Base-by-base conservation (phyloP, 2,113 vertebrate genomes). In the Epinephelus cyanopodus region DNA sequence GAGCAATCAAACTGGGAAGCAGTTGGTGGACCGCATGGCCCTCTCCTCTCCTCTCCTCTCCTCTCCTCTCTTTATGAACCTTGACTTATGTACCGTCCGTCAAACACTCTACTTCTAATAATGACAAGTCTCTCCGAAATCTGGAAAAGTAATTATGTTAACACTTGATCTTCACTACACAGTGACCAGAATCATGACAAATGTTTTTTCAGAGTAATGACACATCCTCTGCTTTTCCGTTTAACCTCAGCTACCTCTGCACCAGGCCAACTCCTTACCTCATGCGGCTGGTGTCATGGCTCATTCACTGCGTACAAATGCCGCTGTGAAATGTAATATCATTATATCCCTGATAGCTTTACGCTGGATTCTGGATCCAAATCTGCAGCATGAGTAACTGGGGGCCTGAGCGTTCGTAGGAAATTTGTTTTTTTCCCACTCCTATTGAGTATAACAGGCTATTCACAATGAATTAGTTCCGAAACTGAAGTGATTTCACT, bases 191-290 rank as follows among this genome's bases (percentile, higher is more conserved):
- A 83, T 87, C 79, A 87, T 88, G 91, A 92, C 82, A 85, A 87
- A 91, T 91, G 74, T 77, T 90, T 87, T 90, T 86, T 82, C 79
- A 69, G 81, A 69, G 82, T 90, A 90, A 90, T 92, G 89, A 91
- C 89, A 91, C 87, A 90, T 92, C 78, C 73, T n/a, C 92, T 88
- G 89, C 85, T 90, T 92, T 93, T 91, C 81, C 78, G 64, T 89
- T 93, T 90, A 87, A 91, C 83, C 87, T 90, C 74, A 60, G 87
- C 79, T 92, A 86, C 89, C 90, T 90, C 85, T 69, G 50, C 10
- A 76, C 58, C 45, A 5, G 77, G 82, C 90, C 93, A 93, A 89
- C 74, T 67, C 64, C 87, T 92, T 88, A 92, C 88, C 89, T 93
- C 88, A 92, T 92, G 77, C 67, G 62, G 86, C 78, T 73, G 58